Evolutionary conservation across 2,888 invertebrate species (phyloP).

Genomic region (Nephrocerus scutellatus): DNA sequence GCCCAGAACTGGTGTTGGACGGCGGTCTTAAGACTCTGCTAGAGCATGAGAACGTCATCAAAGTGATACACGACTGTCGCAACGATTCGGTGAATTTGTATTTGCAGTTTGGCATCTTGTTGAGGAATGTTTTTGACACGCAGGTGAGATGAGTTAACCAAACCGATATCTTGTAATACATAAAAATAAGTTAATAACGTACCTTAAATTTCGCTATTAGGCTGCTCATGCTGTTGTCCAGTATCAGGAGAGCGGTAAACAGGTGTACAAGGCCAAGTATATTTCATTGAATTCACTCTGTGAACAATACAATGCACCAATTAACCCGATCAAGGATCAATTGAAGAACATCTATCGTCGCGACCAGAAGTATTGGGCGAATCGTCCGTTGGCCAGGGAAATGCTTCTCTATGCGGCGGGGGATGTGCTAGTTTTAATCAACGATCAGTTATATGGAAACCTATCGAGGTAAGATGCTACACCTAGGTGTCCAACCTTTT

Average conservation of each 20-base stretch:
- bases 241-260: constrained; percentile 80
- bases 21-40: constrained; percentile 73
- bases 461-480: constrained; percentile 57
- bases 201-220: constrained; percentile 36
- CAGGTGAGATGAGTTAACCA: constrained; percentile 57
- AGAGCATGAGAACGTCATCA: constrained; percentile 73
- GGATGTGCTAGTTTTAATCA: constrained; percentile 79
- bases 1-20: constrained; percentile 69
- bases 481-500: too few species aligned
- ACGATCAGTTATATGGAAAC: constrained; percentile 73
- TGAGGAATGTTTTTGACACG: constrained; percentile 85
- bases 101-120: constrained; percentile 75
- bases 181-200: not conserved
- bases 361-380: constrained; percentile 84
- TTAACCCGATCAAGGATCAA: constrained; percentile 87
- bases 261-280: constrained; percentile 91
- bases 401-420: constrained; percentile 89
- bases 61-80: constrained; percentile 88
- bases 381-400: constrained; percentile 79
- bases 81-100: constrained; percentile 84
- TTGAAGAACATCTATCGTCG: constrained; percentile 76
- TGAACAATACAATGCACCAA: constrained; percentile 78
- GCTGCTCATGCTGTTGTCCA: constrained; percentile 88
- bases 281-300: constrained; percentile 87
- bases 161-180: not conserved